Evolutionary conservation across 2,113 vertebrate species (phyloP), one percentile per base, ranked within the genome.

Genomic region (Ciconia maguari): DNA sequence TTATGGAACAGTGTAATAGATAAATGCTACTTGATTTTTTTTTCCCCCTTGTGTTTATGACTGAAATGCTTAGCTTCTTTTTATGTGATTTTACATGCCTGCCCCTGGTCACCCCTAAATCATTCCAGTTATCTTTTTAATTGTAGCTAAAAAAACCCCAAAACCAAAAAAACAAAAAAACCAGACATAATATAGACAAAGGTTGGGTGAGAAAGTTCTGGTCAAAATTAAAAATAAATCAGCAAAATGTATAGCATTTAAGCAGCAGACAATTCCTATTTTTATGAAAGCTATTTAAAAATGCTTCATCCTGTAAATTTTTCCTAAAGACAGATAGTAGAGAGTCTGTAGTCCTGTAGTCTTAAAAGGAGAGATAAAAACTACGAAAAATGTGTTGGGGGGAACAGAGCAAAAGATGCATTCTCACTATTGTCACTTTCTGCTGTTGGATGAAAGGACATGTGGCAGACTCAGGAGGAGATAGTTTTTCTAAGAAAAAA

Each of bases 401-500:
- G 18, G 36, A 91, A 34, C 26, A 55, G 41, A 92, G 61, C 83
- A 87, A 60, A 57, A 93, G 49, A 84, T 60, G 20, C 8, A 0
- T 60, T 93, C 65, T 83, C 79, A 48, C 38, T 85, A 46, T 29
- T 81, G 44, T 36, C 9, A 4, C 57, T 78, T 89, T 76, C 36
- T 83, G 49, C 55, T 82, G 84, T n/a, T 68, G 75, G 78, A 84
- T 61, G n/a, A 93, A 96, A 88, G 64, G 32, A 76, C 65, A 38
- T 26, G 66, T 72, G 83, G 88, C 74, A 62, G n/a, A 92, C 60
- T 85, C 64, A 32, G 49, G 48, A 80, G 57, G 34, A 91, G 77
- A 38, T 13, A 21, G 29, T 91, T 96, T 93, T 94, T 57, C 61
- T 76, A n/a, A 82, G 54, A 94, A 92, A 44, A 87, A 94, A 91